Percentiles rank a stretch among this genome's conserved stretches.
Evolutionary conservation across 2,797 vertebrate genomes (phyloP).

Genomic region (Hemibagrus guttatus): DNA sequence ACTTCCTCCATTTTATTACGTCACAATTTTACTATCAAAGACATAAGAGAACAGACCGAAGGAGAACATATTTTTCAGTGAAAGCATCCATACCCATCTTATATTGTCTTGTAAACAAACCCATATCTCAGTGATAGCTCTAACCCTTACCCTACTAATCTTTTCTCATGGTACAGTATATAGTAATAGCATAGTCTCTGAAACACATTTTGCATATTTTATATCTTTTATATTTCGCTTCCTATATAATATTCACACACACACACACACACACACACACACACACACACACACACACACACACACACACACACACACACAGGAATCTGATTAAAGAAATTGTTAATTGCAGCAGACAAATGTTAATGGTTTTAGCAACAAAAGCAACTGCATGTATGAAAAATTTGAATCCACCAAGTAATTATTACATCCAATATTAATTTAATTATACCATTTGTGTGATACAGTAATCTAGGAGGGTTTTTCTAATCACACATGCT

Average conservation of each 20-base stretch:
- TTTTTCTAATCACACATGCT: conserved; percentile 74
- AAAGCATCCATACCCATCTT: not conserved
- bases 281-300: conserved; percentile 61
- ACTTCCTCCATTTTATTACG: not conserved
- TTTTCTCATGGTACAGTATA: not conserved
- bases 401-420: conserved; percentile 84
- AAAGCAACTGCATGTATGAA: conserved; percentile 80
- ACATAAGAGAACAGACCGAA: not conserved
- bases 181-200: conserved; percentile 48
- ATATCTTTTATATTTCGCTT: not conserved
- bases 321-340: conserved; percentile 93
- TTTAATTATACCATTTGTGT: conserved; percentile 80
- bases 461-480: conserved; percentile 76
- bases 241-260: conserved; percentile 24
- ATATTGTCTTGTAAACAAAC: not conserved
- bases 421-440: conserved; percentile 87
- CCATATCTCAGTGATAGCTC: not conserved
- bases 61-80: not conserved
- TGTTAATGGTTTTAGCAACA: conserved; percentile 81
- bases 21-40: not conserved
- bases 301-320: conserved; percentile 59
- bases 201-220: conserved; percentile 71
- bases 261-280: conserved; percentile 37
- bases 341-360: conserved; percentile 88
- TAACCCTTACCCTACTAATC: not conserved